These are phyloP conservation scores for Anthopleura sola DNA, from an alignment of 64 coral and sea anemone genomes.

Conservation along the genomic window DNA sequence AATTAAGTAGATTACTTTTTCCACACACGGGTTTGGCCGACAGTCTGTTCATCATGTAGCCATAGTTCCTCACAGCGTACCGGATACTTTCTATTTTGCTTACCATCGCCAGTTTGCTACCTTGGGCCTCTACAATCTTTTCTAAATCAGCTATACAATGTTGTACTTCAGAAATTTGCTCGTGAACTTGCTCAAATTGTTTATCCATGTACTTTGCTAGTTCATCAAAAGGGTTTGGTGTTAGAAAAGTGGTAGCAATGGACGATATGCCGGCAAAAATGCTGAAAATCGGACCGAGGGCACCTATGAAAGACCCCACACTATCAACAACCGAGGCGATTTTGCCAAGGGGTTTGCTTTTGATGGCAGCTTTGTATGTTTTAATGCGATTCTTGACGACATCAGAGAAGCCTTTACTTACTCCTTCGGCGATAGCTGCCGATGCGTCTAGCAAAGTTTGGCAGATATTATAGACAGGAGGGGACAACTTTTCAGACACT, in stretches of 20 bases:
- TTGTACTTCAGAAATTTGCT: constrained; percentile 7
- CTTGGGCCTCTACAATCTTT: neutral
- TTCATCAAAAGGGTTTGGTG: constrained; percentile 37
- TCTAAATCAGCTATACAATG: neutral
- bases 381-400: neutral
- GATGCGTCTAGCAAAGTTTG: constrained; percentile 21
- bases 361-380: neutral
- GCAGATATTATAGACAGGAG: constrained; percentile 26
- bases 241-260: constrained; percentile 32
- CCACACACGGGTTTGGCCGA: constrained; percentile 11
- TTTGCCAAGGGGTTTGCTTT: neutral
- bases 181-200: constrained; percentile 34
- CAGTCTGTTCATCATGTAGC: constrained; percentile 21
- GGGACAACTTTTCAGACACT: neutral
- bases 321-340: neutral
- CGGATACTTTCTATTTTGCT: neutral
- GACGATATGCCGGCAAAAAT: constrained; percentile 38
- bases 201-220: constrained; percentile 16
- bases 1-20: neutral
- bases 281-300: constrained; percentile 8
- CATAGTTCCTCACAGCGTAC: constrained; percentile 5
- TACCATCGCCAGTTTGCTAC: neutral
- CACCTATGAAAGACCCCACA: constrained; percentile 3
- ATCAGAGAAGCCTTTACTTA: constrained; percentile 5
- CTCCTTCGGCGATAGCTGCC: constrained; percentile 8